Evolutionary conservation across 1,140 invertebrate species (phyloP), one percentile per base, ranked within the genome.

Genomic region (Tigriopus japonicus): DNA sequence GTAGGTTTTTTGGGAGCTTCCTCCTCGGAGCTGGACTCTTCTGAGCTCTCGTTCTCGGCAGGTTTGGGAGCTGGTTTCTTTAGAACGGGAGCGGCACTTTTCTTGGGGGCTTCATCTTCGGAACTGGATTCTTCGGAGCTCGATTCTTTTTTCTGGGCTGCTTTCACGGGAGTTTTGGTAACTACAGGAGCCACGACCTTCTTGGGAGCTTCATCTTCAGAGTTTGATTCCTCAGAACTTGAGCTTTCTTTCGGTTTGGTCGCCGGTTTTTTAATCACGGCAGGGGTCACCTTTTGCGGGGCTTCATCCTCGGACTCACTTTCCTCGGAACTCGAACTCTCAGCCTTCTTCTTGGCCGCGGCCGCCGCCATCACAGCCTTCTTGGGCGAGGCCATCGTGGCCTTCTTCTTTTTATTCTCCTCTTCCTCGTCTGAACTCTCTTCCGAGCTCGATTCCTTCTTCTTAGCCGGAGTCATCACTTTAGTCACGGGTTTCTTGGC

Each of bases 201-300:
- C 19, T 35, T 60, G 23, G 13, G 13, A 15, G 42, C 15, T 52
- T 60, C 58, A 51, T 60, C 43, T 42, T 49, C 42, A 15, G 55
- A 58, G 52, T 6, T 23, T 7, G 55, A 58, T n/a, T 52, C 45
- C 13, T 60, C 58, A 28, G 58, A 60, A 35, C 42, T 52, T 60
- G 58, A 60, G 42, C 19, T 52, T 24, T 49, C 35, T 10, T 51
- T 60, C 17, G 21, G 49, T 19, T 17, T 35, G 21, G 42, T 19
- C 49, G 21, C 45, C 9, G 58, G 45, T 12, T 49, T 52, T 17
- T 51, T 51, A 14, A n/a, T 14, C 24, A 19, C 42, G 1, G 41
- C 6, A 17, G 15, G 1, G 42, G 55, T 42, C 3, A 7, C 24
- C 14, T 54, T 54, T 42, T 58, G 49, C 55, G 24, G 15, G 6